Conservation (phyloP, 2,797 vertebrate species). For the Paratrypauchen microcephalus region DNA sequence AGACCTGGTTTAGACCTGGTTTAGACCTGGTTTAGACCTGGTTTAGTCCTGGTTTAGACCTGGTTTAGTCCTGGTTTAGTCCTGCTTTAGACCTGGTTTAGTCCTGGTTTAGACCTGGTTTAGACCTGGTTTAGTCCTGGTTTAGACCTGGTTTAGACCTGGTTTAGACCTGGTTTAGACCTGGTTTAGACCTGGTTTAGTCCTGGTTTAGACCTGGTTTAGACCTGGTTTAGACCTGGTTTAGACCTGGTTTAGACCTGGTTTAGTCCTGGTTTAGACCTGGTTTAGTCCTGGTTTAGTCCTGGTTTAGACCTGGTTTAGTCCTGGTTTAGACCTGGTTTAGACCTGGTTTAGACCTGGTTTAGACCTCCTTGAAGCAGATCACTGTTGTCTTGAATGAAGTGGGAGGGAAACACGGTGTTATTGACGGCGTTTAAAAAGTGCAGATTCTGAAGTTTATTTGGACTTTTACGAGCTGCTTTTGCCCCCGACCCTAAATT, state of each 20-base stretch:
- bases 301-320: not conserved
- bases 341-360: not conserved
- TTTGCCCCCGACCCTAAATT: not conserved
- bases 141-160: conserved; percentile 1
- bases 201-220: not conserved
- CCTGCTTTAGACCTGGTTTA: not conserved
- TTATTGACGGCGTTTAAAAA: not conserved
- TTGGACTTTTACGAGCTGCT: not conserved
- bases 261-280: not conserved
- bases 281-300: conserved; percentile 1
- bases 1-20: not conserved
- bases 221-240: not conserved
- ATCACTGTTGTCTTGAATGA: no score
- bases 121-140: not conserved
- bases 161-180: not conserved
- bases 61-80: not conserved
- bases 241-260: not conserved
- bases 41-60: not conserved
- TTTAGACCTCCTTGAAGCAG: not conserved
- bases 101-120: not conserved
- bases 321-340: not conserved
- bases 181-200: not conserved
- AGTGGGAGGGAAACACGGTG: not conserved
- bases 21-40: not conserved
- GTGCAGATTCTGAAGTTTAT: not conserved